Evolutionary conservation across 2,797 vertebrate species (phyloP).

Genomic region (Epinephelus awoara): DNA sequence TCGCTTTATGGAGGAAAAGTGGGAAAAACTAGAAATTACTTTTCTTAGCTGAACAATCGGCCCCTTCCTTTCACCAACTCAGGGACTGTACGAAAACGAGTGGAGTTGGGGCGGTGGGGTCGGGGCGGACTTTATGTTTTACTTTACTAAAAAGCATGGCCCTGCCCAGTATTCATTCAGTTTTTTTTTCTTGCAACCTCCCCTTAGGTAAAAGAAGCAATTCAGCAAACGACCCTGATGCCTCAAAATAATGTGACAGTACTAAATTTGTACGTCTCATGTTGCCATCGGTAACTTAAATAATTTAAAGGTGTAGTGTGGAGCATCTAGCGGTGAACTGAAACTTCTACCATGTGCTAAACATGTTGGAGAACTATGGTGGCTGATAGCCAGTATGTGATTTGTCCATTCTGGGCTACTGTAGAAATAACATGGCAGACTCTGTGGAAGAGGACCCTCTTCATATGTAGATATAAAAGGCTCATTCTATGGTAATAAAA

Average conservation of each 20-base stretch:
- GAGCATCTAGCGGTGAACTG: too few species aligned
- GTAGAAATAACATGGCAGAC: too few species aligned
- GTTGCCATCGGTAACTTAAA: not conserved
- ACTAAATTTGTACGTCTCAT: not conserved
- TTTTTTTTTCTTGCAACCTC: slow-evolving; percentile 13
- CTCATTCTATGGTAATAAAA: too few species aligned
- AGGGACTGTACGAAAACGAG: slow-evolving; percentile 35
- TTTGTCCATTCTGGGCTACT: too few species aligned
- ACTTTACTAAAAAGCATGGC: slow-evolving; percentile 20
- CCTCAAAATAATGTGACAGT: not conserved
- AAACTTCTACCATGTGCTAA: too few species aligned
- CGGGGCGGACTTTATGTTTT: slow-evolving; percentile 9
- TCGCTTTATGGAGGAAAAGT: slow-evolving; percentile 69
- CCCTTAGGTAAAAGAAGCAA: not conserved
- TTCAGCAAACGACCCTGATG: not conserved
- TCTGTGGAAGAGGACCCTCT: too few species aligned
- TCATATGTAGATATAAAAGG: too few species aligned
- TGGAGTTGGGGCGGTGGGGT: not conserved
- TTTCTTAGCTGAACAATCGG: slow-evolving; percentile 59
- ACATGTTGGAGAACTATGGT: too few species aligned
- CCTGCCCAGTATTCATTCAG: not conserved
- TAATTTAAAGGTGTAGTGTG: too few species aligned
- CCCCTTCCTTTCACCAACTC: slow-evolving; percentile 57
- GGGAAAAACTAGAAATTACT: slow-evolving; percentile 66
- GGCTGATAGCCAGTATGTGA: too few species aligned